Evolutionary conservation across 2,888 invertebrate species (phyloP).

Genomic region (Drosophila helvetica): DNA sequence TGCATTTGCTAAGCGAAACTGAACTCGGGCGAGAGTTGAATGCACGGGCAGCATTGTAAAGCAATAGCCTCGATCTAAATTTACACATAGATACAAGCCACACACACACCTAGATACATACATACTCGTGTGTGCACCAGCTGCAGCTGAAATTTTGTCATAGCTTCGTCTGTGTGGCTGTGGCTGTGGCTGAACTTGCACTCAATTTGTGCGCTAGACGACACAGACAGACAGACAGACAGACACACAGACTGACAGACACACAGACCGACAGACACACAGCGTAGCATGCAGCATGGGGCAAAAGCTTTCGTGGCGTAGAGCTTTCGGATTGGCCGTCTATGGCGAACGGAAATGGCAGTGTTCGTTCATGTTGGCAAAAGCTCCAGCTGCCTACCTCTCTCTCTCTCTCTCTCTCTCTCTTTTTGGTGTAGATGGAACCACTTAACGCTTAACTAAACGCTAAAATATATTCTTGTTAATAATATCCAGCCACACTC

Average conservation of each 20-base stretch:
- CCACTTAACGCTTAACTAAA: no score
- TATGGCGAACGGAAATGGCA: constrained; percentile 59
- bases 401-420: not conserved
- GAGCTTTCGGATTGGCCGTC: constrained; percentile 32
- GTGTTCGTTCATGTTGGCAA: not conserved
- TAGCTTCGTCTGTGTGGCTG: constrained; percentile 51
- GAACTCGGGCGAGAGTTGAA: constrained; percentile 72
- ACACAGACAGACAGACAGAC: constrained; percentile 30
- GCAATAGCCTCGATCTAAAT: constrained; percentile 84
- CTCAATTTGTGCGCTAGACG: constrained; percentile 60
- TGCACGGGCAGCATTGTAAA: constrained; percentile 83
- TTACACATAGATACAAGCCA: constrained; percentile 67
- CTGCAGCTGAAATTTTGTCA: constrained; percentile 48
- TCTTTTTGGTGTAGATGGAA: no score
- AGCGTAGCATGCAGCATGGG: constrained; percentile 16
- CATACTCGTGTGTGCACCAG: constrained; percentile 16
- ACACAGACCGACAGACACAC: constrained; percentile 2
- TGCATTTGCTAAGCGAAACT: constrained; percentile 45
- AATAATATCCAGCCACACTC: no score
- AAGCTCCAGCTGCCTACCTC: not conserved
- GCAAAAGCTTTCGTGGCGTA: constrained; percentile 56
- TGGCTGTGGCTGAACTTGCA: constrained; percentile 69
- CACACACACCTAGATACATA: constrained; percentile 41
- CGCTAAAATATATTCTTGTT: no score
- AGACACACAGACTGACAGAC: constrained; percentile 30